Evolutionary conservation across 2,797 vertebrate species (phyloP), one percentile per base, ranked within the genome.

Genomic region (Pampus argenteus): DNA sequence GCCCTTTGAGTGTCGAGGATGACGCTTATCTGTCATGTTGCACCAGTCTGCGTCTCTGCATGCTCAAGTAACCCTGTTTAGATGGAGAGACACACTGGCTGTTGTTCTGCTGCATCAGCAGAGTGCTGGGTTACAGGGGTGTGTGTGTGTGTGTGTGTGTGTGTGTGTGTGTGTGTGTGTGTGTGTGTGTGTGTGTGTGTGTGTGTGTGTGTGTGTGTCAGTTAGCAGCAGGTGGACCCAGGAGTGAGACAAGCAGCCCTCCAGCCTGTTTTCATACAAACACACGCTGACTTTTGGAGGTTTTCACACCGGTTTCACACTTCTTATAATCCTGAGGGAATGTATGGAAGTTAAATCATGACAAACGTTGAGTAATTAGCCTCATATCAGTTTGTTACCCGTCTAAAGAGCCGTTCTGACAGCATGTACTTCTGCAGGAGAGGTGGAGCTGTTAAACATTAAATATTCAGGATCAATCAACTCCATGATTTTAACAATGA

Each of bases 21-120:
- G 50, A 34, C 15, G 23, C 61, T 71, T 13, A 49, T 80, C 78
- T 49, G 77, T 81, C 86, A 73, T 74, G 77, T 71, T 78, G 79
- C 81, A 80, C 52, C 59, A 48, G 71, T 76, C 71, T 20, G 59
- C 10, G 47, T 49, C 66, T 52, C 68, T 58, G 75, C 78, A 49
- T 57, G 71, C 69, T 81, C 59, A 76, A 78, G 70, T 84, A 58
- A 65, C 77, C 65, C 62, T 65, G 75, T 72, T 74, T 50, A 58
- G 78, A 81, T 45, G 57, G 50, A 76, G 74, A 74, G 50, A 76
- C 74, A 55, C 62, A 26, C 73, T 75, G 81, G 49, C 73, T 79
- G 82, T 59, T 63, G 56, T 78, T 62, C 68, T 82, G 81, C 88
- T 78, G 81, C 79, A 84, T 88, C 86, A 89, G 86, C 88, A 81